Evolutionary conservation across 2,113 vertebrate species (phyloP), one percentile per base, ranked within the genome.

Genomic region (Oxyruncus cristatus): DNA sequence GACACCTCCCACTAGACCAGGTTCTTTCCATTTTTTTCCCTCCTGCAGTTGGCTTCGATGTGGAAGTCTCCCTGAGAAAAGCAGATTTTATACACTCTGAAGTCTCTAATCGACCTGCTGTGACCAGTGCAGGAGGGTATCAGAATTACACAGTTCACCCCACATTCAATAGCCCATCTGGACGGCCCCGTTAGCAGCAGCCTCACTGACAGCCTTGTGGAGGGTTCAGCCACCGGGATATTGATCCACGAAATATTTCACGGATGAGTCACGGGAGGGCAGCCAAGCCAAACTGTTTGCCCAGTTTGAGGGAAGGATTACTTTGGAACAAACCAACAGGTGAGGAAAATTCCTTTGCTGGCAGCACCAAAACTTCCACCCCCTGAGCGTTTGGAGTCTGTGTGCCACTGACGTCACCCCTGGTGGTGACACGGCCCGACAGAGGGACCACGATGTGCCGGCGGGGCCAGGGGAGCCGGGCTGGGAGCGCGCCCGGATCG

Each of bases 351-450:
- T 41, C 70, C 71, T 61, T 10, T 0, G 1, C 46, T 35, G 80
- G 83, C 52, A 70, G 87, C 52, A 0, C 2, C 2, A 3, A 19
- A 35, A 11, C 11, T n/a, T 16, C 66, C 59, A 46, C 7, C 32
- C 21, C 0, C 33, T 2, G 10, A 1, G 30, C 5, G 16, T 11
- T 20, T 2, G 59, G 88, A 37, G 49, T 0, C 44, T 0, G 21
- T 1, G 35, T 8, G 58, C 12, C 83, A 5, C 76, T 4, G 7
- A 35, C 12, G 26, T 79, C 42, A 30, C 2, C 27, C 4, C 55
- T 8, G 50, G 49, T 1, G 39, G 55, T 61, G 72, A 39, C 81
- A 42, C 23, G 1, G 15, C 4, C 76, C 3, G 44, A 26, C 4
- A 23, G 86, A 65, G 67, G 75, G 85, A 33, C 14, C 8, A 1